phyloP scores from a whole-genome alignment of 2,113 vertebrate species.

The Vireo altiloquus region DNA sequence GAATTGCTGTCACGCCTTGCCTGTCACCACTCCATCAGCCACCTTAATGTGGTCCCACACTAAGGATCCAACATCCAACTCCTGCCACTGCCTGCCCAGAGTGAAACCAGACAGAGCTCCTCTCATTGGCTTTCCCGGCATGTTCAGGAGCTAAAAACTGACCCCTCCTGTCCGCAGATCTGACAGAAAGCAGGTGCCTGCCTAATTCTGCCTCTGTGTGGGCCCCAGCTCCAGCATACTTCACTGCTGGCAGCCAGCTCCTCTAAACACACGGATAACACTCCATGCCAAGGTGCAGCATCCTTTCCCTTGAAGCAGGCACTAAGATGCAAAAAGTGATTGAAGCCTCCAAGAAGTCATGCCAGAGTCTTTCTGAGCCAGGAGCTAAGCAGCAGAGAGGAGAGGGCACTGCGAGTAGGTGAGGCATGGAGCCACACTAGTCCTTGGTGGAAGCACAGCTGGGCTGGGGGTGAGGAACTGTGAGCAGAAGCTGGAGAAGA shows the following conservation, averaged over 20 bases:
- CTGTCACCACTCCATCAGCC: background rate
- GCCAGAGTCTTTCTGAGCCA: background rate
- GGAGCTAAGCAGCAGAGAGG: background rate
- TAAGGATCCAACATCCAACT: background rate
- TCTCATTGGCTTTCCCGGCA: background rate
- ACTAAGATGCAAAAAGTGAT: background rate
- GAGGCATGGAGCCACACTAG: background rate
- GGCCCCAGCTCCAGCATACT: background rate
- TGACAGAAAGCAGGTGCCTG: background rate
- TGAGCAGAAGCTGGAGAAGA: background rate
- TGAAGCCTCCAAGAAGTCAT: background rate
- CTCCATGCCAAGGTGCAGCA: fast-evolving
- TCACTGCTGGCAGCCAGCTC: background rate
- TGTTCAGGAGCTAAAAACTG: background rate
- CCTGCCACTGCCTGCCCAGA: background rate
- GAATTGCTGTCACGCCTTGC: background rate
- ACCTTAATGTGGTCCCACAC: background rate
- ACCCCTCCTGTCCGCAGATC: background rate
- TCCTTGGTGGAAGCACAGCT: background rate
- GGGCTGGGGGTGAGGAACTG: background rate
- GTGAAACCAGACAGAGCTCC: background rate
- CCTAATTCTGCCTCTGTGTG: background rate
- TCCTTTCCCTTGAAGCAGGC: background rate
- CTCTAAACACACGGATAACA: background rate
- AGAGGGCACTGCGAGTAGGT: background rate